Evolutionary conservation across 1,140 invertebrate species (phyloP).

Genomic region (Campoletis sonorensis): DNA sequence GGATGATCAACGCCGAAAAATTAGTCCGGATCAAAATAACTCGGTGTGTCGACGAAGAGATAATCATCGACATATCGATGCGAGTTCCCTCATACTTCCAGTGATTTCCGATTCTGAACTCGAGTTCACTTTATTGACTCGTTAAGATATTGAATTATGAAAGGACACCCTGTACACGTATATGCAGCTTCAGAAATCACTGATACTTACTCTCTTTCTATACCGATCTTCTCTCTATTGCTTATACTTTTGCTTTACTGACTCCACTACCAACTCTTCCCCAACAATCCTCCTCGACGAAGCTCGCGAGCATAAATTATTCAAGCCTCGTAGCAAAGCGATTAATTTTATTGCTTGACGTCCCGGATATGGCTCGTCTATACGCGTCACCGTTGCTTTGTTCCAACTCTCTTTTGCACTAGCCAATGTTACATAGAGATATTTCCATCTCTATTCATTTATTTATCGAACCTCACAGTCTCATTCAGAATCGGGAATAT

Average conservation of each 20-base stretch:
- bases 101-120: no score
- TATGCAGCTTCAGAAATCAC: constrained; percentile 29
- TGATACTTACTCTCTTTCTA: constrained; percentile 30
- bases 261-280: constrained; percentile 3
- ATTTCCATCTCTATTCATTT: constrained; percentile 19
- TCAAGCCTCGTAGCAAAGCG: constrained; percentile 68
- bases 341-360: constrained; percentile 73
- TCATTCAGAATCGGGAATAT: neutral
- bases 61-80: no score
- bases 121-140: no score
- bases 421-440: constrained; percentile 35
- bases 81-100: no score
- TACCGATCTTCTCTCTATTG: neutral
- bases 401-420: constrained; percentile 62
- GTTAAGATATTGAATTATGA: no score
- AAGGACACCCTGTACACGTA: no score
- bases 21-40: no score
- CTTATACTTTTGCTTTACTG: neutral
- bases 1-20: no score
- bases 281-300: constrained; percentile 14
- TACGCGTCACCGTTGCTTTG: constrained; percentile 66
- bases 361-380: constrained; percentile 71
- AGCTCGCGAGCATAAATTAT: constrained; percentile 68
- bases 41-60: no score
- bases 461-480: neutral